Evolutionary conservation across 1,140 invertebrate genomes (phyloP), one percentile per base, ranked within the genome.

Genomic region (Aphelenchoides avenae): DNA sequence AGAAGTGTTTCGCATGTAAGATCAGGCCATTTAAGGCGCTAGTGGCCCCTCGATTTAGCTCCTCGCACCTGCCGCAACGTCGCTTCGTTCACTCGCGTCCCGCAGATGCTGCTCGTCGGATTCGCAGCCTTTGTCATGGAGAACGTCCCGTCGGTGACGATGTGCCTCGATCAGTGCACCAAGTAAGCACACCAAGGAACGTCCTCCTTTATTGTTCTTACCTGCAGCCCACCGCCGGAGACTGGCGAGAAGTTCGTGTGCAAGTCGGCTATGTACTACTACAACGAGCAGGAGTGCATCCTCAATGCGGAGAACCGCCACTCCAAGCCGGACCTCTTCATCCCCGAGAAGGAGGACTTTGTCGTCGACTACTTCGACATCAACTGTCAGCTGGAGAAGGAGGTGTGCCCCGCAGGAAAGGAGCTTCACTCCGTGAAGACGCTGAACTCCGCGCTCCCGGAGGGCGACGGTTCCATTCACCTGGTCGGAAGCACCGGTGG

Each of bases 61-160:
- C 73, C 75, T 20, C 66, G 74, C 7, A 75, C 73, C 13, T 75
- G 73, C 52, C 68, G 73, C 27, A 73, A 76, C 46, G 58, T 68
- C 31, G 57, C 73, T 5, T 73, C 75, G 18, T 75, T 75, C 61
- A 70, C 64, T 6, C 65, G 73, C 9, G 73, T 76, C 18, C 73
- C 76, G 18, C 73, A 75, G 59, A 75, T 71, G 75, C 69, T 75
- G 39, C 55, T 75, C 3, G 73, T 75, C 36, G 73, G 73, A 39
- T 75, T 75, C 52, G 73, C 73, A 34, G 74, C 73, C 27, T 75
- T 75, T 62, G 73, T 75, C 7, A 77, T 75, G 75, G 73, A 75
- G 52, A 77, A 77, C 41, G 73, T 75, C 24, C 73, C 73, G 31
- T 75, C 73, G 3, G 73, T 75, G 3, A 73, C 75, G 22, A 77